Base-by-base conservation (phyloP, 53 echinoderm and acorn worm species). In the Zoroaster sp. region DNA sequence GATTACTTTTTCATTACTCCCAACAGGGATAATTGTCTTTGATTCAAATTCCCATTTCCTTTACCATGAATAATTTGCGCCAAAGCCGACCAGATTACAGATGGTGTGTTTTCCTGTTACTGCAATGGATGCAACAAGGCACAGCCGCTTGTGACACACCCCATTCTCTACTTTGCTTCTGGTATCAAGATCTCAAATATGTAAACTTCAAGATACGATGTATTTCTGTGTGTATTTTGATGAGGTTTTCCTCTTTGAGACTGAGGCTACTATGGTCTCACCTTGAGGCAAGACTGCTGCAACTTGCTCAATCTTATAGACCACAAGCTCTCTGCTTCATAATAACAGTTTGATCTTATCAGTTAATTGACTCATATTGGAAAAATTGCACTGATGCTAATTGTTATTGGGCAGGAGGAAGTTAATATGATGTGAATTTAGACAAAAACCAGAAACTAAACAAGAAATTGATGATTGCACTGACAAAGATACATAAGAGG, bases 1-100 rank as follows among this genome's bases (percentile, higher is more conserved):
- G 83, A 83, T 83, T 83, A 83, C 71, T 83, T 83, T 83, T 83
- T 83, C 83, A 83, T 83, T 83, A 83, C 83, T 83, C 83, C 83
- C 83, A 83, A 83, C 83, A 83, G 83, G 83, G 83, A 83, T 83
- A 83, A 83, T 83, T 83, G 83, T 83, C 83, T 83, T 71, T 70
- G 83, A 83, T 69, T 83, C 83, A 83, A 83, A 83, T 69, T 83
- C 71, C 83, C 28, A 83, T 83, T 83, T 83, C 83, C 71, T 51
- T 71, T 71, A 70, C 83, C 51, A 83, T 83, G 71, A 83, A 83
- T 83, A 83, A 83, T 83, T 83, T 83, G 83, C 31, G 46, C 28
- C 18, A n/a, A 34, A 42, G 83, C 46, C 83, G 9, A 23, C 40
- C 66, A 83, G 40, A 83, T 81, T 81, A 66, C 69, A 83, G 70